Conservation (phyloP, 2,888 invertebrate genomes). For the Yponomeuta evonymella region DNA sequence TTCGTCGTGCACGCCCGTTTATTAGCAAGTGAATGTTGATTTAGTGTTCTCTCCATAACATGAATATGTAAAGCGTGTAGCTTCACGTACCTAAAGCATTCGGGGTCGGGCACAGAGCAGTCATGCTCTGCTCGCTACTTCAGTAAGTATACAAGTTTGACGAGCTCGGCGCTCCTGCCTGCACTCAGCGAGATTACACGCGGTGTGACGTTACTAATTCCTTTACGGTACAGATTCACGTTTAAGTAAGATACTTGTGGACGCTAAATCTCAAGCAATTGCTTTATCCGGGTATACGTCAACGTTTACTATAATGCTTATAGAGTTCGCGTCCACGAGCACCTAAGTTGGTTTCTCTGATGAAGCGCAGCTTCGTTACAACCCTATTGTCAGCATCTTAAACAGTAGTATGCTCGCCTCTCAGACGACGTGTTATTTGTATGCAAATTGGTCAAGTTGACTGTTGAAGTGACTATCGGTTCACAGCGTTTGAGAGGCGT, state of each 20-base stretch:
- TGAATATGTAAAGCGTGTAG: background rate
- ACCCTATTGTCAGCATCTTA: no score
- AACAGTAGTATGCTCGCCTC: background rate
- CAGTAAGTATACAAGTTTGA: background rate
- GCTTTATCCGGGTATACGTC: background rate
- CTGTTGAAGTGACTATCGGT: background rate
- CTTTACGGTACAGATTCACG: background rate
- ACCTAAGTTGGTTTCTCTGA: no score
- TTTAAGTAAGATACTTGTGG: background rate
- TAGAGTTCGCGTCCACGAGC: no score
- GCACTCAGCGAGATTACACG: constrained; percentile 12
- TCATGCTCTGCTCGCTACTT: background rate
- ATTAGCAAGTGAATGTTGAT: no score
- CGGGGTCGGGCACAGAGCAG: background rate
- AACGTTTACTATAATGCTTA: no score
- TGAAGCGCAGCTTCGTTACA: no score
- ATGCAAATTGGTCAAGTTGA: background rate
- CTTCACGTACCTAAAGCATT: background rate
- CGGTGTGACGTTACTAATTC: background rate
- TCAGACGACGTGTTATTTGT: background rate
- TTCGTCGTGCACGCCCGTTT: no score
- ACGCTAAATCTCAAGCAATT: background rate
- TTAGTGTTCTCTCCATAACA: no score
- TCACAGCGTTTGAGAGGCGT: background rate
- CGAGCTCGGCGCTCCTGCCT: background rate